Evolutionary conservation across 2,113 vertebrate genomes (phyloP).

Genomic region (Pangasianodon gigas): DNA sequence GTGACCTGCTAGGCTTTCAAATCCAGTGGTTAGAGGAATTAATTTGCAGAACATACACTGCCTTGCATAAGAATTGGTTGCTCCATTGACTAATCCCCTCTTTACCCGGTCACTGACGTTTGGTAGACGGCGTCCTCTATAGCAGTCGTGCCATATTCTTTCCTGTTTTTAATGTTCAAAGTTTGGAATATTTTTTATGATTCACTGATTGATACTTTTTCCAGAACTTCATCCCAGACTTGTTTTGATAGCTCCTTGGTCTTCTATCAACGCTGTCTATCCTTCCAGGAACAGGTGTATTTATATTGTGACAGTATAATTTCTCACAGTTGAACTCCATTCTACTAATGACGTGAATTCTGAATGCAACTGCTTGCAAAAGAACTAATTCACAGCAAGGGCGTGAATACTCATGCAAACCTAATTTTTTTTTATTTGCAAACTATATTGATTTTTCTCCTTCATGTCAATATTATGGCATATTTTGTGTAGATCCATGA

Average conservation of each 20-base stretch:
- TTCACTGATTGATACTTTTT: background rate
- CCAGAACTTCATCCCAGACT: background rate
- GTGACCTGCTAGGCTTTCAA: conserved; percentile 71
- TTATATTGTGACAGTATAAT: background rate
- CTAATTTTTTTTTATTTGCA: background rate
- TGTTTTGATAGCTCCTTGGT: background rate
- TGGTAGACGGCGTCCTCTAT: background rate
- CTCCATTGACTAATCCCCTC: background rate
- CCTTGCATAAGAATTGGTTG: background rate
- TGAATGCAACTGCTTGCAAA: background rate
- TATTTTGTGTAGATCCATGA: background rate
- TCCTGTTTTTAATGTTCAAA: background rate
- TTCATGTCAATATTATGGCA: background rate
- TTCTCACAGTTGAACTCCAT: background rate
- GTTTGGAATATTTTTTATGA: background rate
- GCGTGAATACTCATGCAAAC: background rate
- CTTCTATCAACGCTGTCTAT: background rate
- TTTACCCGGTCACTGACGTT: background rate
- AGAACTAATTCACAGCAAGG: background rate
- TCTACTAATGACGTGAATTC: background rate
- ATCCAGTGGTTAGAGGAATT: conserved; percentile 69
- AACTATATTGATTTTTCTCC: background rate
- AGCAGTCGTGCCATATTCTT: background rate
- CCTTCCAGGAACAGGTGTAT: conserved; percentile 1
- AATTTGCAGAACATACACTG: background rate